Base-by-base conservation (phyloP, 1,140 invertebrate species). In the Diorhabda sublineata region DNA sequence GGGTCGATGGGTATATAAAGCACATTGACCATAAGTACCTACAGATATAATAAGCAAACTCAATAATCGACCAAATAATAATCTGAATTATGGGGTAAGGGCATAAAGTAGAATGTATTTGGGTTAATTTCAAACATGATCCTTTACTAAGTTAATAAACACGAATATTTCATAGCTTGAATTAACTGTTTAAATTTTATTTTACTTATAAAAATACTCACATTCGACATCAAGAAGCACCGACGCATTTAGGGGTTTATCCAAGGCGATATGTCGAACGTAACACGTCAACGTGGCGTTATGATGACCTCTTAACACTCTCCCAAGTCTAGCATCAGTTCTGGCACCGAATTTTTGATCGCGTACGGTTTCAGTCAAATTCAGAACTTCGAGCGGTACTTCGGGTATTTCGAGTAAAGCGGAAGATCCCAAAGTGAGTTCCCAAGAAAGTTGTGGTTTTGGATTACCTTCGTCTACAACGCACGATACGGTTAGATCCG, bases 401-500 rank as follows among this genome's bases (percentile, higher is more conserved):
- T 86, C 84, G 3, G 84, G 84, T 6, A 82, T 84, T 70, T 85
- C 85, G 71, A 84, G 75, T 66, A 84, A 82, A 42, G 84, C 82
- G 73, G 83, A 81, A 58, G 83, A 85, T 41, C 77, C 86, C 64
- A 90, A 83, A 56, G 87, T 80, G 73, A 93, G 85, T 68, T 90
- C 87, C 91, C 89, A 92, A 56, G 85, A 86, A 74, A 91, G 83
- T 52, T 87, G 84, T 5, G 92, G 91, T 2, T 90, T 86, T 0
- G 92, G 92, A 71, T 92, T 91, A 2, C 92, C 92, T 72, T 92
- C 91, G 81, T 93, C 92, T 64, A 90, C 91, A 3, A 93, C 88
- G 77, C 93, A 96, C 71, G 91, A 87, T 63, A 95, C 86, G 58
- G 88, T 89, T 45, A 95, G 82, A 74, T 91, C 90, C 8, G 89